Conservation (phyloP, 2,888 invertebrate genomes). For the Xylocampa areola region DNA sequence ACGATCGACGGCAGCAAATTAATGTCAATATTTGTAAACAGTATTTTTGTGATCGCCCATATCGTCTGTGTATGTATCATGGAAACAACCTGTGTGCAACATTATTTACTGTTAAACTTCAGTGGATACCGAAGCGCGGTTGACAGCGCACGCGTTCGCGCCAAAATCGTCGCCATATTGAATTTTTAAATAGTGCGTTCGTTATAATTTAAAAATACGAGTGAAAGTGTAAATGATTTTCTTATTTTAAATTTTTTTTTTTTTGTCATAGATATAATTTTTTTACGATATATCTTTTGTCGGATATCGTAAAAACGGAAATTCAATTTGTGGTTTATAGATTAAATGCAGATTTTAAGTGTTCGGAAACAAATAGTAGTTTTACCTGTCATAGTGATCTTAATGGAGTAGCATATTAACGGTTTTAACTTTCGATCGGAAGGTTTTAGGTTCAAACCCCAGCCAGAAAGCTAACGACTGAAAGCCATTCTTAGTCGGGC, state of each 20-base stretch:
- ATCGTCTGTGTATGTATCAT: conserved; percentile 9
- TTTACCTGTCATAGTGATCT: no score
- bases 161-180: conserved; percentile 21
- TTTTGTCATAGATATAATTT: neutral
- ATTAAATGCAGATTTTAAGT: neutral
- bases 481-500: no score
- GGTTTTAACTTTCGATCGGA: no score
- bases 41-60: conserved; percentile 6
- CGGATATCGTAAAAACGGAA: conserved; percentile 9
- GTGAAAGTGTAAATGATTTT: conserved; percentile 13
- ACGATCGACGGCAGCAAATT: neutral
- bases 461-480: no score
- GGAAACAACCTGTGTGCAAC: conserved; percentile 29
- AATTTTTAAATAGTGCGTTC: conserved; percentile 18
- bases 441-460: no score
- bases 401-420: no score
- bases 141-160: conserved; percentile 34
- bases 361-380: neutral
- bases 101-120: conserved; percentile 1
- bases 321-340: conserved; percentile 13
- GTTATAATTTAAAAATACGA: conserved; percentile 20
- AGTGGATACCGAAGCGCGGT: conserved; percentile 20
- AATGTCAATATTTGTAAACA: conserved; percentile 39
- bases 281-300: neutral
- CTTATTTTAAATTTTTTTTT: neutral